Conservation (phyloP, 2,797 vertebrate genomes). For the Danio jaintianensis region DNA sequence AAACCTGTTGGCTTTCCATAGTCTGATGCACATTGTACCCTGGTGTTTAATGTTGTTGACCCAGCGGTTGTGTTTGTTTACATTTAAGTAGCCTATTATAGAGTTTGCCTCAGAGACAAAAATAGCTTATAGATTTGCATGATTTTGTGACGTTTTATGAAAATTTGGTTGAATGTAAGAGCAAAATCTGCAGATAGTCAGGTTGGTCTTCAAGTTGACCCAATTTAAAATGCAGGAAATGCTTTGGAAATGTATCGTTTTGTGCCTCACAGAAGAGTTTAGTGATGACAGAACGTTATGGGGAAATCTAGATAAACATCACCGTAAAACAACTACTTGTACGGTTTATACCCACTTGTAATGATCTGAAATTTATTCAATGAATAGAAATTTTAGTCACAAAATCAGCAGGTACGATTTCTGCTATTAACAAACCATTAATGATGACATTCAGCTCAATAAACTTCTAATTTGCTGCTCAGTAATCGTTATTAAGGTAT, state of each 20-base stretch:
- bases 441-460: no score
- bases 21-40: neutral
- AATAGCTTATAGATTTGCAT: conserved; percentile 7
- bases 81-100: neutral
- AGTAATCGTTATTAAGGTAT: no score
- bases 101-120: neutral
- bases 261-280: neutral
- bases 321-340: neutral
- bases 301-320: neutral
- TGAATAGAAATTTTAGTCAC: neutral
- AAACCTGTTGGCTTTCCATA: neutral
- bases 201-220: conserved; percentile 5
- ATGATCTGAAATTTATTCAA: neutral
- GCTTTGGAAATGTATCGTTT: neutral
- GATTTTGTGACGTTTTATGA: neutral
- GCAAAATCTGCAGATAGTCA: neutral
- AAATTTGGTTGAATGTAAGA: neutral
- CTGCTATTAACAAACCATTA: no score
- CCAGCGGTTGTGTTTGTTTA: conserved; percentile 1
- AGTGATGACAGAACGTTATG: neutral
- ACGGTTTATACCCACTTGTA: neutral
- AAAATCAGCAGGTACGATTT: no score
- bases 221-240: neutral
- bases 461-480: no score
- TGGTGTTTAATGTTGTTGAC: neutral